These are phyloP conservation scores for Drosophila bifasciata DNA, from an alignment of 1,140 invertebrate species.

Conservation along the genomic window DNA sequence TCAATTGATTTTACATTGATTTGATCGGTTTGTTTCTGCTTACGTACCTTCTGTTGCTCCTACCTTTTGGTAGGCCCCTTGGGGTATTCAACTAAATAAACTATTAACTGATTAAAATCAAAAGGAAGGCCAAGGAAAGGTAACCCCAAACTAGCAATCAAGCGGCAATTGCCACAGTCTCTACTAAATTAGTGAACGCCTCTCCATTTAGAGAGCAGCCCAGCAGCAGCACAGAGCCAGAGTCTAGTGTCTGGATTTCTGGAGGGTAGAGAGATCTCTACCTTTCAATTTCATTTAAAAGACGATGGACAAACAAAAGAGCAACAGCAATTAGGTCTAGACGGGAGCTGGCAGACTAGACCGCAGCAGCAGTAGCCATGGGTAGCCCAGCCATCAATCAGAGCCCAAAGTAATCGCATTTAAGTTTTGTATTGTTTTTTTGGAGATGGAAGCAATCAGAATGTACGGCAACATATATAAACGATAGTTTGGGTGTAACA, in stretches of 20 bases:
- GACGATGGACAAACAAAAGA: slow-evolving; percentile 57
- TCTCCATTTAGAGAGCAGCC: slow-evolving; percentile 51
- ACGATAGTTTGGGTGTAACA: slow-evolving; percentile 1
- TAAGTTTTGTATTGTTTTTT: slow-evolving; percentile 1
- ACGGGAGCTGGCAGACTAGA: slow-evolving; percentile 9
- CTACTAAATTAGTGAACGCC: slow-evolving; percentile 73
- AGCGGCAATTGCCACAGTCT: slow-evolving; percentile 51
- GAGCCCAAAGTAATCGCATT: slow-evolving; percentile 36
- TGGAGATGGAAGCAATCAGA: slow-evolving; percentile 42
- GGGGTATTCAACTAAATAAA: slow-evolving; percentile 70
- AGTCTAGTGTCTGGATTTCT: too few relatives aligned
- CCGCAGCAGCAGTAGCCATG: slow-evolving; percentile 1
- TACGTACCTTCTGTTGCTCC: slow-evolving; percentile 1
- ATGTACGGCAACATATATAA: too few relatives aligned
- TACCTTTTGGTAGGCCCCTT: slow-evolving; percentile 3
- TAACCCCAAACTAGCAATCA: slow-evolving; percentile 69
- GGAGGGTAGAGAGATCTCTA: neutral
- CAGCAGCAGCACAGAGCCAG: slow-evolving; percentile 6
- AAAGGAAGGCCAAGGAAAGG: slow-evolving; percentile 39
- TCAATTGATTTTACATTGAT: neutral
- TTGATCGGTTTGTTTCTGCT: neutral
- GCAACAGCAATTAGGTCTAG: slow-evolving; percentile 57
- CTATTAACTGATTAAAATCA: slow-evolving; percentile 81
- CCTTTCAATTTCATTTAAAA: slow-evolving; percentile 76
- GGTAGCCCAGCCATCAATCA: slow-evolving; percentile 56